A percentile compares a stretch with the other conserved stretches of the same genome.
These are phyloP conservation scores for Saccostrea echinata DNA, from an alignment of 1,140 invertebrate species.

Conservation along the genomic window DNA sequence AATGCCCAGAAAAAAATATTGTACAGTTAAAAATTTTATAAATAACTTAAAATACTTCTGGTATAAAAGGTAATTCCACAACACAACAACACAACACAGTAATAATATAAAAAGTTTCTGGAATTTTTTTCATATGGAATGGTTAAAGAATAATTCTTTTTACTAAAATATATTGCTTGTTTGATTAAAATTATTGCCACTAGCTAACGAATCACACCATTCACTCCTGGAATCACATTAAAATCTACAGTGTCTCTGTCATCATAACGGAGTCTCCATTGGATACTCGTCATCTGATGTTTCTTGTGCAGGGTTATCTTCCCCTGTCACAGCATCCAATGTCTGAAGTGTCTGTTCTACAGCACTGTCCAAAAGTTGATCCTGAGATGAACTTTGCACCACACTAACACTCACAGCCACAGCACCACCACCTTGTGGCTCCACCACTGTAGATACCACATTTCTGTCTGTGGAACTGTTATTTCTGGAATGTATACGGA, in stretches of 20 bases:
- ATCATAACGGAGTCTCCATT: conserved; percentile 56
- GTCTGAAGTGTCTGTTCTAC: conserved; percentile 55
- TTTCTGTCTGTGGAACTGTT: conserved; percentile 7
- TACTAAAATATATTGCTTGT: neutral
- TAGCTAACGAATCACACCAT: neutral
- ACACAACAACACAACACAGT: neutral
- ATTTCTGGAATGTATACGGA: conserved; percentile 36
- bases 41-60: neutral
- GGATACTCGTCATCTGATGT: conserved; percentile 52
- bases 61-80: neutral
- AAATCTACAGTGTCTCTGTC: neutral
- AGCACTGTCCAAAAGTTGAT: conserved; percentile 42
- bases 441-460: neutral
- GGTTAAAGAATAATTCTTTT: neutral
- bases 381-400: conserved; percentile 37
- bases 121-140: neutral
- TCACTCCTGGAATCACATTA: neutral
- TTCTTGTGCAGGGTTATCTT: conserved; percentile 2
- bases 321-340: conserved; percentile 41
- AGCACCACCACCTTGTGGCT: conserved; percentile 39
- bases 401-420: conserved; percentile 23
- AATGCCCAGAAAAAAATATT: neutral
- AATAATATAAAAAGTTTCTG: neutral
- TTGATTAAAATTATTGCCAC: neutral
- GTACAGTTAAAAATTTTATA: neutral